phyloP scores from a whole-genome alignment of 2,113 vertebrate species.

The Pionites leucogaster region DNA sequence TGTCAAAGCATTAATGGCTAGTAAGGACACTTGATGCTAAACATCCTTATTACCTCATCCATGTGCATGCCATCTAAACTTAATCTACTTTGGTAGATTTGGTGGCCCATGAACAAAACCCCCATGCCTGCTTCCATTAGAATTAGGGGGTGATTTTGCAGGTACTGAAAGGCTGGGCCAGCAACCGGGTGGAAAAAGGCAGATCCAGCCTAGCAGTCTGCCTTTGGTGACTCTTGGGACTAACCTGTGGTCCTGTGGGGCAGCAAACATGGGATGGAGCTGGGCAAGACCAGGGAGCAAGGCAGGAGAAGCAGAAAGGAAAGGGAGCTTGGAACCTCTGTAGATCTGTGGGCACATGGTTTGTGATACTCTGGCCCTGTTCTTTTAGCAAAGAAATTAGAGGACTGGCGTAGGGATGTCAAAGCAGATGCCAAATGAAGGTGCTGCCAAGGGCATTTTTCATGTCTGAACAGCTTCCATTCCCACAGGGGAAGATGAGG shows the following conservation, averaged over 20 bases:
- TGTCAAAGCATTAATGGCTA: neutral
- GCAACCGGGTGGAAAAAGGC: neutral
- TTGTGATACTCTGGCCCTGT: neutral
- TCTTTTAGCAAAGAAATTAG: neutral
- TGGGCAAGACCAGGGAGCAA: neutral
- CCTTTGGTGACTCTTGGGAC: neutral
- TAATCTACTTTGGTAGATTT: neutral
- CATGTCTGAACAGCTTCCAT: neutral
- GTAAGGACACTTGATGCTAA: neutral
- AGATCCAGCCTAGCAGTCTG: neutral
- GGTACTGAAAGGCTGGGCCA: neutral
- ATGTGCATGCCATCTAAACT: neutral
- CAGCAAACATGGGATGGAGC: neutral
- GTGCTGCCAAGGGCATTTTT: neutral
- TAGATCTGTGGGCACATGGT: rapidly evolving
- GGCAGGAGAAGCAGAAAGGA: neutral
- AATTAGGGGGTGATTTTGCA: neutral
- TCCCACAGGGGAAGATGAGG: neutral
- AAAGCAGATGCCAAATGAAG: neutral
- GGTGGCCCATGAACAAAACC: neutral
- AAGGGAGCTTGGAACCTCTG: neutral
- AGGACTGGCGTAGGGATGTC: neutral
- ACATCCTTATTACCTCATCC: neutral
- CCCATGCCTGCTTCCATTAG: neutral
- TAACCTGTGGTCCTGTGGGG: neutral